Conservation (phyloP, 2,888 invertebrate genomes). For the Thymelicus sylvestris region DNA sequence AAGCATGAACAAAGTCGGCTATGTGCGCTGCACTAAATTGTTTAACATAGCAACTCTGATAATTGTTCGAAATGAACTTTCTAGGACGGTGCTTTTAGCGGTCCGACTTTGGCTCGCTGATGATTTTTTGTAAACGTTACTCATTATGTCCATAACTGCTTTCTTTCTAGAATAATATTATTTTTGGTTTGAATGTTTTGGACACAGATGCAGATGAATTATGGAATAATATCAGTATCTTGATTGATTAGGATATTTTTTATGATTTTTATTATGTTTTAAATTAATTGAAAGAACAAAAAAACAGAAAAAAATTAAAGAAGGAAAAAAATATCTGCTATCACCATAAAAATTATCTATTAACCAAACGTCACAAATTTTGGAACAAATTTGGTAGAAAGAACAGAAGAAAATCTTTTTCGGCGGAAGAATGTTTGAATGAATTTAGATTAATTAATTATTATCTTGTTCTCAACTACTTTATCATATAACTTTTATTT, state of each 20-base stretch:
- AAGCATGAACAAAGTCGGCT: constrained; percentile 54
- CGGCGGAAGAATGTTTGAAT: no score
- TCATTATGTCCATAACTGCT: constrained; percentile 29
- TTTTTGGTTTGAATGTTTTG: neutral
- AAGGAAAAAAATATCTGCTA: no score
- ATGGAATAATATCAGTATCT: no score
- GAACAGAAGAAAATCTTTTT: no score
- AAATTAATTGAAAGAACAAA: no score
- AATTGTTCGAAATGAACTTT: constrained; percentile 68
- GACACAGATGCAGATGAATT: neutral
- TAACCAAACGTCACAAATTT: no score
- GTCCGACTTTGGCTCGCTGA: constrained; percentile 26
- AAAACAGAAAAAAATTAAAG: no score
- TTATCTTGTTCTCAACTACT: neutral
- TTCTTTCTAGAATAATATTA: constrained; percentile 16
- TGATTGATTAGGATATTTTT: no score
- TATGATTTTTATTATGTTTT: no score
- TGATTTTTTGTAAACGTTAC: constrained; percentile 36
- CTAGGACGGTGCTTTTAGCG: constrained; percentile 56
- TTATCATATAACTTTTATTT: neutral
- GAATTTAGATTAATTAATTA: no score
- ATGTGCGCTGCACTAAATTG: constrained; percentile 52
- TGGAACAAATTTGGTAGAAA: no score
- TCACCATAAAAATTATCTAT: no score
- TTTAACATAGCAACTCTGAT: constrained; percentile 63